phyloP scores from a whole-genome alignment of 2,888 invertebrate species.

The Imbricaverruca yamaguchii region DNA sequence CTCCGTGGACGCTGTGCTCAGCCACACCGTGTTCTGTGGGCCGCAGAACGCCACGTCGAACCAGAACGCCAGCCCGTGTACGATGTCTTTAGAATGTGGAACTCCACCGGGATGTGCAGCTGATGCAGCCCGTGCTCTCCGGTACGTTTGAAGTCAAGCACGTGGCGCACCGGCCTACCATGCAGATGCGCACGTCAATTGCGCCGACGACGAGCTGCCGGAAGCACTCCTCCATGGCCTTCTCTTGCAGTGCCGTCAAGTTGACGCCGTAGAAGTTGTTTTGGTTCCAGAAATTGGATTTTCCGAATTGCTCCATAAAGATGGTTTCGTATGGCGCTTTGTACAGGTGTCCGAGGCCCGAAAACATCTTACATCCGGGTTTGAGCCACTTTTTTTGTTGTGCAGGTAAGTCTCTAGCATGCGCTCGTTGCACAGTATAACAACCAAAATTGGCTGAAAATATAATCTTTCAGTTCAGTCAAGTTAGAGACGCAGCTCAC shows the following conservation, averaged over 20 bases:
- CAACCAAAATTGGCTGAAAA: constrained; percentile 60
- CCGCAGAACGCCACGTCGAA: constrained; percentile 97
- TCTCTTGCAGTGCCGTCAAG: constrained; percentile 77
- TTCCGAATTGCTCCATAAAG: constrained; percentile 96
- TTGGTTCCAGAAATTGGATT: constrained; percentile 98
- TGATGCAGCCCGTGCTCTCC: constrained; percentile 88
- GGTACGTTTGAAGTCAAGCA: constrained; percentile 86
- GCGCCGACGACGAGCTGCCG: constrained; percentile 97
- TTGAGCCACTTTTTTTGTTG: constrained; percentile 87
- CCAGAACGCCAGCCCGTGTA: constrained; percentile 96
- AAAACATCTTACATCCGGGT: constrained; percentile 87
- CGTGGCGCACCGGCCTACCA: constrained; percentile 85
- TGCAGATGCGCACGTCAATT: constrained; percentile 94
- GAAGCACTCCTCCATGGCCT: constrained; percentile 95
- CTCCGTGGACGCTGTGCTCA: constrained; percentile 95
- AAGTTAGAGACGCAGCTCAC: no score
- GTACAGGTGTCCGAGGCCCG: constrained; percentile 90
- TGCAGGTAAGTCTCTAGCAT: constrained; percentile 98
- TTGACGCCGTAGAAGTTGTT: constrained; percentile 98
- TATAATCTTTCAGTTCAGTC: no score
- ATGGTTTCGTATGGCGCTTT: constrained; percentile 96
- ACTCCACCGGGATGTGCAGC: constrained; percentile 91
- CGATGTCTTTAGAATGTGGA: constrained; percentile 80
- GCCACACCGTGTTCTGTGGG: constrained; percentile 80
- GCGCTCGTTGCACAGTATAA: constrained; percentile 97